Evolutionary conservation across 2,113 vertebrate species (phyloP).

Genomic region (Pontoporia blainvillei): DNA sequence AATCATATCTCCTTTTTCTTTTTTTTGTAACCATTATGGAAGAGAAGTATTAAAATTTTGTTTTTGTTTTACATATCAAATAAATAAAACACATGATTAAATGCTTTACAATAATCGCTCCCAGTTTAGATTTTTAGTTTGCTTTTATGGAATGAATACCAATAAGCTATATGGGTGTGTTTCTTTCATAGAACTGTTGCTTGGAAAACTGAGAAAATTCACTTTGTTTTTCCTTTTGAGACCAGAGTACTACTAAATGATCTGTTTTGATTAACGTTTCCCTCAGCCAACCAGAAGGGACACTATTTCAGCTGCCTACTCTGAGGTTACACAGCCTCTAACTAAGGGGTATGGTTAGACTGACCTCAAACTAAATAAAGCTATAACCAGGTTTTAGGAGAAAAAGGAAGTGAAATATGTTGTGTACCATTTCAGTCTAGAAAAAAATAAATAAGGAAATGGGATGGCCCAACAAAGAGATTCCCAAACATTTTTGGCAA

Average conservation of each 20-base stretch:
- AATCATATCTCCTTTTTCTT: background rate
- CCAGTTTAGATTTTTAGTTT: background rate
- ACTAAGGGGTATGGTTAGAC: background rate
- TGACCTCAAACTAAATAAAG: conserved; percentile 51
- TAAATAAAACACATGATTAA: background rate
- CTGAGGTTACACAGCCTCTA: background rate
- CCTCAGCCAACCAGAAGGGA: background rate
- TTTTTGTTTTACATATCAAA: background rate
- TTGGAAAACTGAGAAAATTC: conserved; percentile 12
- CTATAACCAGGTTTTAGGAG: background rate
- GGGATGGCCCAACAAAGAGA: background rate
- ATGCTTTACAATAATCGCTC: background rate
- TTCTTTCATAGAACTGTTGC: background rate
- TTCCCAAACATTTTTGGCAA: background rate
- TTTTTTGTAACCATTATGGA: background rate
- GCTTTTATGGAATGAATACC: background rate
- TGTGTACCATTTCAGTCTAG: conserved; percentile 7
- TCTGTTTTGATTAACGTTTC: background rate
- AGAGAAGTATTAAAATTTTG: background rate
- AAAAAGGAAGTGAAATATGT: conserved; percentile 31
- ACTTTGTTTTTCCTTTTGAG: conserved; percentile 8
- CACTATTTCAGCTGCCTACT: background rate
- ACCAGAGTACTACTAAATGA: background rate
- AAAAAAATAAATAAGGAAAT: conserved; percentile 39
- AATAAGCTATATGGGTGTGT: background rate